These are phyloP conservation scores for Agelaius phoeniceus DNA, from an alignment of 2,113 vertebrate species.

Conservation along the genomic window DNA sequence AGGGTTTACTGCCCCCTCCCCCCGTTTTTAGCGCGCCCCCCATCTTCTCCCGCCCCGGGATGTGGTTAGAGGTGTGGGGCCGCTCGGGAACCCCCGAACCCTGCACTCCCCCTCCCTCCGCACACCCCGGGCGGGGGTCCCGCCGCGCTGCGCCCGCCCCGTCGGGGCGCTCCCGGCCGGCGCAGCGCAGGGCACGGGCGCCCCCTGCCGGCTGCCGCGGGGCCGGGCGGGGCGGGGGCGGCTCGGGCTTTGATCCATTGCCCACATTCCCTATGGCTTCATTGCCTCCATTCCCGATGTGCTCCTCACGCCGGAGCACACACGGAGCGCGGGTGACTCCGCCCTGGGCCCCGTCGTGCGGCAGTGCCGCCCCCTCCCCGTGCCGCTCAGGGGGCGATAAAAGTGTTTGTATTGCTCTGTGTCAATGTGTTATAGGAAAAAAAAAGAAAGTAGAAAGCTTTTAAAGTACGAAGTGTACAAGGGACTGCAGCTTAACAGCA, in stretches of 20 bases:
- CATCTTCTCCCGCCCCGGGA: background rate
- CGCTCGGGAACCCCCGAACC: background rate
- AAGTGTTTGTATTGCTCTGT: background rate
- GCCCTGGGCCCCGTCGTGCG: background rate
- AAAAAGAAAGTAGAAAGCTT: background rate
- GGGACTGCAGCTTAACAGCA: background rate
- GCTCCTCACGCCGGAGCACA: background rate
- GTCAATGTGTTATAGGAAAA: background rate
- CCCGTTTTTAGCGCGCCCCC: background rate
- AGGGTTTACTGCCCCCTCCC: background rate
- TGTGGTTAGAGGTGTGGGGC: too few species aligned
- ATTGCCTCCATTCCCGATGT: rapidly evolving
- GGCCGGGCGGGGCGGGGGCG: background rate
- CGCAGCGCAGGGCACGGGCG: conserved; percentile 27
- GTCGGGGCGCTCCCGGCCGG: background rate
- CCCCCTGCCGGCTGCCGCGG: conserved; percentile 57
- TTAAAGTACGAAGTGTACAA: background rate
- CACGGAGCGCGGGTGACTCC: background rate
- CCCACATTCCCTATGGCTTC: rapidly evolving
- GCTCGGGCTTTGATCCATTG: background rate
- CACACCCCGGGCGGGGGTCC: background rate
- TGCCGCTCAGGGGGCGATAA: background rate
- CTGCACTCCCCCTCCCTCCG: rapidly evolving
- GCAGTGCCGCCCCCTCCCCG: background rate
- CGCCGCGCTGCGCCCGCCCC: background rate